Conservation (phyloP, 2,113 vertebrate species). For the Calyptomena viridis region DNA sequence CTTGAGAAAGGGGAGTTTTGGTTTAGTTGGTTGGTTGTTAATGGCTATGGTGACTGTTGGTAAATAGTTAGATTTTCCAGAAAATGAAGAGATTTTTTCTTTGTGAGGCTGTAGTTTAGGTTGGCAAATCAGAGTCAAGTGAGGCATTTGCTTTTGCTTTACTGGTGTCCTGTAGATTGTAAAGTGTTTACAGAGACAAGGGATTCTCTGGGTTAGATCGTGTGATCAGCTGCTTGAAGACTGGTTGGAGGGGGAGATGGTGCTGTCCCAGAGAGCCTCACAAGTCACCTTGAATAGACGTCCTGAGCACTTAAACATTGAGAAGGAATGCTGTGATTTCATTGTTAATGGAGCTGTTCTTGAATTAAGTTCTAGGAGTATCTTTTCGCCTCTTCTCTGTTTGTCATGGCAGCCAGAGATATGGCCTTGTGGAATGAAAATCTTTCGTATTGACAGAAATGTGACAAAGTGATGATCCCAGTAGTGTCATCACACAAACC, state of each 20-base stretch:
- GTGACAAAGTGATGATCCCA: not conserved
- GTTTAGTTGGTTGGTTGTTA: not conserved
- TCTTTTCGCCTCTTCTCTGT: not conserved
- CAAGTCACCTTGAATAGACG: not conserved
- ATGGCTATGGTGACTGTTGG: not conserved
- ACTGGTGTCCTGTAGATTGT: not conserved
- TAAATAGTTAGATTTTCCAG: not conserved
- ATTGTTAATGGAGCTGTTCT: not conserved
- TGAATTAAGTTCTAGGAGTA: not conserved
- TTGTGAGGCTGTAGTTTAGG: not conserved
- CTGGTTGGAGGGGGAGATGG: not conserved
- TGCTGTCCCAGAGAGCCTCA: not conserved
- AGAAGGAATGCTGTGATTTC: not conserved
- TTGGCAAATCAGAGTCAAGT: not conserved
- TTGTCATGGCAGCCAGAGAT: not conserved
- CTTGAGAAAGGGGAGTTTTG: not conserved
- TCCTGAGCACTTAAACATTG: not conserved
- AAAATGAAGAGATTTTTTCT: not conserved
- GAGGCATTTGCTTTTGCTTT: not conserved
- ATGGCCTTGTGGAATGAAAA: not conserved
- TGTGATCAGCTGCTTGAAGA: not conserved
- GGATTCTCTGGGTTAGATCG: not conserved
- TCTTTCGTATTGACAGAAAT: not conserved
- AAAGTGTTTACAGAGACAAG: not conserved
- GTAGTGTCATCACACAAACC: not conserved